Percentiles rank a stretch among this genome's conserved stretches.
Evolutionary conservation across 2,797 vertebrate species (phyloP).

Genomic region (Microhierax caerulescens): DNA sequence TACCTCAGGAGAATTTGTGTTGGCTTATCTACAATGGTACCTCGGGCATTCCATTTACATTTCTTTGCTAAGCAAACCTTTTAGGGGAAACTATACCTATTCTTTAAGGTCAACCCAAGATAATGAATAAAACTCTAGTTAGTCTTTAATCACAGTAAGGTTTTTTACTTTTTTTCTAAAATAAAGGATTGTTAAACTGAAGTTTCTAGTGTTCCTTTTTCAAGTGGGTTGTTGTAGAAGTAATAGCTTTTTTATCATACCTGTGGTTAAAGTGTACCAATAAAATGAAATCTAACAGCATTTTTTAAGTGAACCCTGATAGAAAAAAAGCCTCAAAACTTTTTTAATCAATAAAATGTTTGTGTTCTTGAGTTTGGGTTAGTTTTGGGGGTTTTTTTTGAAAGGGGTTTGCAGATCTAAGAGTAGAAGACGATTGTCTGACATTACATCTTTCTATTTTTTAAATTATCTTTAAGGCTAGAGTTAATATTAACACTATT

Average conservation of each 20-base stretch:
- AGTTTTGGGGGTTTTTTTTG: not conserved
- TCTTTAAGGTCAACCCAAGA: not conserved
- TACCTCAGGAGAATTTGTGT: slow-evolving; percentile 86
- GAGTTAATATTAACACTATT: not conserved
- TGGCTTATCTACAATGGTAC: slow-evolving; percentile 92
- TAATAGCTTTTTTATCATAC: not conserved
- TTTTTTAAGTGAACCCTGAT: not conserved
- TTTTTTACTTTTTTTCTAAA: not conserved
- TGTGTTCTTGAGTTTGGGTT: not conserved
- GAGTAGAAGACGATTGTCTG: not conserved
- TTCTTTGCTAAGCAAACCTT: not conserved
- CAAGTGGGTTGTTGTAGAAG: not conserved
- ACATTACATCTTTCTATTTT: not conserved
- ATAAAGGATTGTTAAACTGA: not conserved
- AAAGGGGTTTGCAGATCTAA: not conserved
- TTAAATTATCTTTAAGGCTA: not conserved
- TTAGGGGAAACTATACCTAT: not conserved
- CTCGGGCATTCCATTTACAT: not conserved
- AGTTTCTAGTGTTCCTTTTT: not conserved
- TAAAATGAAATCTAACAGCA: not conserved
- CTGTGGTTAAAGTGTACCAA: not conserved
- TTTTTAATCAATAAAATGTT: not conserved
- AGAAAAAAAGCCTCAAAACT: not conserved
- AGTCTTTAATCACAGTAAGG: not conserved
- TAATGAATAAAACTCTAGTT: not conserved